These are phyloP conservation scores for Sus scrofa DNA, from an alignment of 2,113 vertebrate genomes.

Conservation along the genomic window DNA sequence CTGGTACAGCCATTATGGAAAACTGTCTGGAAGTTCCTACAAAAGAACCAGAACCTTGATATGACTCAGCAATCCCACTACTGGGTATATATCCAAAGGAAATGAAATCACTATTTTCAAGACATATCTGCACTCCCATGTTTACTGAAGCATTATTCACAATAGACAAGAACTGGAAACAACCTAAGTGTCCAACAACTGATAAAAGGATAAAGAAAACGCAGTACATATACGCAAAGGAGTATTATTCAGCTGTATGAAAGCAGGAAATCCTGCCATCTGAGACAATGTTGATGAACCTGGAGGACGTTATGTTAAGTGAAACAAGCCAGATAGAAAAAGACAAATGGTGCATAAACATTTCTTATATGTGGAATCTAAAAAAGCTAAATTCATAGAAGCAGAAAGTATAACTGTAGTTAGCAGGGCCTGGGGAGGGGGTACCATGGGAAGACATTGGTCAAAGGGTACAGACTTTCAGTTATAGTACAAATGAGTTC, in stretches of 20 bases:
- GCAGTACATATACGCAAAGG: neutral
- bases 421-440: neutral
- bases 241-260: neutral
- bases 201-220: neutral
- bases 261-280: neutral
- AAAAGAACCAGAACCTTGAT: neutral
- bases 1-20: neutral
- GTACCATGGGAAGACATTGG: neutral
- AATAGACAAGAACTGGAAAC: neutral
- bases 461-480: neutral
- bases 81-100: neutral
- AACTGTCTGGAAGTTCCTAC: neutral
- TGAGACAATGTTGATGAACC: neutral
- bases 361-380: neutral
- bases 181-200: neutral
- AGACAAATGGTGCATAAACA: neutral
- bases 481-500: neutral
- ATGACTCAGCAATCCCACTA: neutral
- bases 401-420: neutral
- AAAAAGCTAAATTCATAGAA: neutral
- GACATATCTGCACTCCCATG: neutral
- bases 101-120: neutral
- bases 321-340: neutral
- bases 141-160: neutral
- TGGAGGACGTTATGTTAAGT: neutral